Evolutionary conservation across 1,140 invertebrate species (phyloP), one percentile per base, ranked within the genome.

Genomic region (Sycobia sp.): DNA sequence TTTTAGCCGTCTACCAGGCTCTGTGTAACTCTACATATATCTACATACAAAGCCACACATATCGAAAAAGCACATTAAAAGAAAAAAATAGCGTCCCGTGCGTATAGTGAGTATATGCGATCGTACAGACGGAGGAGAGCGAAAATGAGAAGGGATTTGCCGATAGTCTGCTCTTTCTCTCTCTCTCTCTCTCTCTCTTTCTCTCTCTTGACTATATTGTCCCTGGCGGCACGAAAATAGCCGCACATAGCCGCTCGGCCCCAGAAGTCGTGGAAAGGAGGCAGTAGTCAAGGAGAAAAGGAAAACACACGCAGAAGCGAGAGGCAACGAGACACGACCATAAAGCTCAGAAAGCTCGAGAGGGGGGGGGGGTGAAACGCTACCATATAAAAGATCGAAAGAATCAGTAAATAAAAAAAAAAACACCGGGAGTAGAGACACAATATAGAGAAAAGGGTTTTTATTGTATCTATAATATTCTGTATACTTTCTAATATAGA

Each of bases 141-240:
- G 50, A 49, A 56, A 62, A 49, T 50, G 57, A 49, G 64, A 55
- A 59, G 49, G 56, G 46, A 65, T 54, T 65, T 39, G 49, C 16
- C 43, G 32, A 39, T 54, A 54, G 39, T 16, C 51, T 18, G 60
- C 55, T n/a, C 27, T 60, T 23, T 43, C 46, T 62, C 56, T n/a
- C n/a, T n/a, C n/a, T n/a, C n/a, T n/a, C n/a, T n/a, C n/a, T n/a
- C n/a, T n/a, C n/a, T n/a, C n/a, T n/a, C n/a, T n/a, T n/a, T n/a
- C n/a, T n/a, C n/a, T n/a, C n/a, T n/a, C n/a, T n/a, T n/a, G 59
- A 25, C 63, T 72, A 70, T 68, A 71, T 73, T 73, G 68, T 71
- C 70, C 68, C 71, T 73, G 65, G 67, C n/a, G 65, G 64, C 65
- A 69, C 72, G 56, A 74, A 73, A 74, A 74, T 74, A 73, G 71